Evolutionary conservation across 1,140 invertebrate species (phyloP).

Genomic region (Cydia splendana): DNA sequence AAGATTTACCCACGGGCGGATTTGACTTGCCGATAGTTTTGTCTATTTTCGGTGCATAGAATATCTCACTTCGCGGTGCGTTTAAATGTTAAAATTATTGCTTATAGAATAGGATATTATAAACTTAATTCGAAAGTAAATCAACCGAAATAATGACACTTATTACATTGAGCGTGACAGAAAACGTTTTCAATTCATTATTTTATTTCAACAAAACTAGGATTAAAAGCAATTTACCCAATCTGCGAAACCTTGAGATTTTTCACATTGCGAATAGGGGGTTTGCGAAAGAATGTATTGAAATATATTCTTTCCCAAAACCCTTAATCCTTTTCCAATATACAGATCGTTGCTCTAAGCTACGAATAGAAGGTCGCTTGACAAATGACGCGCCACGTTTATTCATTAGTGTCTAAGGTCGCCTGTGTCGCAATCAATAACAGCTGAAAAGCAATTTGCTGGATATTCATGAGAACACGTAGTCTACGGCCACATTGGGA

Average conservation of each 20-base stretch:
- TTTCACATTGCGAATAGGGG: too few species aligned
- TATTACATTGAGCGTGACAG: too few species aligned
- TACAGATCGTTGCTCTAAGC: background rate
- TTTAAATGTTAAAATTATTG: background rate
- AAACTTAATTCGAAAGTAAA: too few species aligned
- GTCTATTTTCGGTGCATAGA: conserved; percentile 2
- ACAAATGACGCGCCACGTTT: conserved; percentile 26
- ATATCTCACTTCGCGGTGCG: background rate
- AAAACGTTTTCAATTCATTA: too few species aligned
- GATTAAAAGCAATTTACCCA: too few species aligned
- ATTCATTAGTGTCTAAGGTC: conserved; percentile 31
- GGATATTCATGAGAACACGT: background rate
- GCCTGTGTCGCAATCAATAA: conserved; percentile 16
- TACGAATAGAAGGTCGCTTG: conserved; percentile 4
- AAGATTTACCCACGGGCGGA: conserved; percentile 26
- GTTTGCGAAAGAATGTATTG: too few species aligned
- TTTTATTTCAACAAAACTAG: too few species aligned
- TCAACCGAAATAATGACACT: too few species aligned
- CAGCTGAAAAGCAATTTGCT: conserved; percentile 2
- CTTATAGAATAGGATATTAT: background rate
- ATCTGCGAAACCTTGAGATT: too few species aligned
- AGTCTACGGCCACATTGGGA: background rate
- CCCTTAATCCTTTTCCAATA: conserved; percentile 1
- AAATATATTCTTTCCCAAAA: too few species aligned
- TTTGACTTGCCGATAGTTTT: conserved; percentile 29